A percentile compares a stretch with the other conserved stretches of the same genome.
These are phyloP conservation scores for Zaprionus lineosus DNA, from an alignment of 2,888 invertebrate genomes.

Conservation along the genomic window DNA sequence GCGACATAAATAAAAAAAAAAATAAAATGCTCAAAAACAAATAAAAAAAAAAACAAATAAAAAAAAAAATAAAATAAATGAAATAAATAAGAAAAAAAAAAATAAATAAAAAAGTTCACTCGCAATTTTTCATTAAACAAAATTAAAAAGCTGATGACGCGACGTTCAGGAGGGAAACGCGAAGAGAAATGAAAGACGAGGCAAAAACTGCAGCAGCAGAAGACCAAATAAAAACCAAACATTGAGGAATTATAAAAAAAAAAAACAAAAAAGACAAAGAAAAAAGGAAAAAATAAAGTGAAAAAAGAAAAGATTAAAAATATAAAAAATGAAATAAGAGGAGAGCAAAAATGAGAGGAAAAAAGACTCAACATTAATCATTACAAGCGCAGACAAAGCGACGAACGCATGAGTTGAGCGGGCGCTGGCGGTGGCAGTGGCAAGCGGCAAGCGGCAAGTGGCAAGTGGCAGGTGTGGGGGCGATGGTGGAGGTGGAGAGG, in stretches of 20 bases:
- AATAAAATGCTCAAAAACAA: not conserved
- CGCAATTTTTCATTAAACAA: conserved; percentile 73
- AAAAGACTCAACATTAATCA: conserved; percentile 73
- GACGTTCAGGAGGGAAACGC: conserved; percentile 23
- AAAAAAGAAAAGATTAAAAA: conserved; percentile 1
- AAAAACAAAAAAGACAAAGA: conserved; percentile 5
- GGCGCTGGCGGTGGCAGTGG: conserved; percentile 7
- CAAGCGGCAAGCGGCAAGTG: not conserved
- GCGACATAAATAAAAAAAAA: conserved; percentile 19
- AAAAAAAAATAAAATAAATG: conserved; percentile 7
- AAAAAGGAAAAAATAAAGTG: conserved; percentile 11
- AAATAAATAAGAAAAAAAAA: not conserved
- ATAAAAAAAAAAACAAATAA: conserved; percentile 3
- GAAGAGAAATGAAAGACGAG: conserved; percentile 18
- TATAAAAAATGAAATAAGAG: conserved; percentile 5
- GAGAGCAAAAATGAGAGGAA: conserved; percentile 7
- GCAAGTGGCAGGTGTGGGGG: too few relatives aligned
- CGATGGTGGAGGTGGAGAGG: not conserved
- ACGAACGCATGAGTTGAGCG: too few relatives aligned
- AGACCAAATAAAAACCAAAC: conserved; percentile 18
- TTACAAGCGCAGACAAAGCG: conserved; percentile 61
- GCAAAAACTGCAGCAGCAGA: conserved; percentile 10
- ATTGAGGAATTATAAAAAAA: conserved; percentile 52
- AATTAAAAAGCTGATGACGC: conserved; percentile 75
- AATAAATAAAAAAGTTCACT: conserved; percentile 17